phyloP scores from a whole-genome alignment of 1,140 invertebrate species.

The Frieseomelitta varia region DNA sequence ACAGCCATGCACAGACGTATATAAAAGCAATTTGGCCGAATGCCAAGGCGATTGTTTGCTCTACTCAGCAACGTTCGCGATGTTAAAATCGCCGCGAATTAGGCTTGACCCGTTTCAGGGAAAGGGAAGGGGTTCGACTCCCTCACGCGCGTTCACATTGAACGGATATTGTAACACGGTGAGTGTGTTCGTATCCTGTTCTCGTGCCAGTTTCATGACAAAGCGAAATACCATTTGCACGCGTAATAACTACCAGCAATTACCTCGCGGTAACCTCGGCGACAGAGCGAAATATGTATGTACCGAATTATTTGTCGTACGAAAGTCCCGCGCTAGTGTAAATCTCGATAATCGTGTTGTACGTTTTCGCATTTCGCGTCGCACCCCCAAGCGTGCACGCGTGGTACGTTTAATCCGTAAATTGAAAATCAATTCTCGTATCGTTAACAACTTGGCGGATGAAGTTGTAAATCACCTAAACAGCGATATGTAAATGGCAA shows the following conservation, averaged over 20 bases:
- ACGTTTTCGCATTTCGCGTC: background rate
- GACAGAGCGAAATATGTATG: background rate
- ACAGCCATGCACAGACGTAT: background rate
- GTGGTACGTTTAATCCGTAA: background rate
- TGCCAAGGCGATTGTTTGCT: slow-evolving; percentile 30
- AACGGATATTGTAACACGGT: slow-evolving; percentile 19
- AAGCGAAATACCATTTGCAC: slow-evolving; percentile 34
- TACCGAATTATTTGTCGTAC: background rate
- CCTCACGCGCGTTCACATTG: background rate
- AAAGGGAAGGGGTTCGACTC: slow-evolving; percentile 17
- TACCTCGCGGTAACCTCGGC: background rate
- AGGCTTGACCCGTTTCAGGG: slow-evolving; percentile 37
- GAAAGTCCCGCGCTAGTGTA: background rate
- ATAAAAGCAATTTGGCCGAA: slow-evolving; percentile 24
- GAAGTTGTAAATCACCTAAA: background rate
- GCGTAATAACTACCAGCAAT: slow-evolving; percentile 35
- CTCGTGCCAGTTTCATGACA: slow-evolving; percentile 41
- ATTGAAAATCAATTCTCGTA: background rate
- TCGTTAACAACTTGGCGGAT: background rate
- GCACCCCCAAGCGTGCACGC: no score
- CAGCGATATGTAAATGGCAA: background rate
- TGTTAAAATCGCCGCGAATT: slow-evolving; percentile 42
- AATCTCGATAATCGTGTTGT: slow-evolving; percentile 1
- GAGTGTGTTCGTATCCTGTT: slow-evolving; percentile 17
- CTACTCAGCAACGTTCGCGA: slow-evolving; percentile 21